Percentiles rank a stretch among this genome's conserved stretches.
Conservation (phyloP, 2,797 vertebrate species). For the Florisuga fusca region DNA sequence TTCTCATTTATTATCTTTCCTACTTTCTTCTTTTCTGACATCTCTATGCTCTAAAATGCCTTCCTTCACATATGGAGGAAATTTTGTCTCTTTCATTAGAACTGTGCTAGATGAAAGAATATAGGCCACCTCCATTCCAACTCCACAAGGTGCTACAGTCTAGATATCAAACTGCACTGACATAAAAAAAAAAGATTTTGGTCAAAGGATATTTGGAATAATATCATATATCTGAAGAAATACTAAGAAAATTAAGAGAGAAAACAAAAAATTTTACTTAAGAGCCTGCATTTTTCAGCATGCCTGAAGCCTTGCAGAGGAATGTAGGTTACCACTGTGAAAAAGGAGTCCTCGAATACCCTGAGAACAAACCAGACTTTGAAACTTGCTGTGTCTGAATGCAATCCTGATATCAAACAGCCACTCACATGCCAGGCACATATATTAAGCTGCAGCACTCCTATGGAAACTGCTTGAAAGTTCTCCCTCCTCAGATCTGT, state of each 20-base stretch:
- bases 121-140: neutral
- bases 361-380: conserved; percentile 3
- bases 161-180: neutral
- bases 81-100: neutral
- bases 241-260: neutral
- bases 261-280: conserved; percentile 1
- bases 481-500: neutral
- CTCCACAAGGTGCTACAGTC: neutral
- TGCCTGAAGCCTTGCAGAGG: neutral
- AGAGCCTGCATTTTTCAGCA: neutral
- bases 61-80: neutral
- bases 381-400: neutral
- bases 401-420: neutral
- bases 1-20: neutral
- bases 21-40: neutral
- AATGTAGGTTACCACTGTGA: neutral
- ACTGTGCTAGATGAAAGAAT: neutral
- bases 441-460: neutral
- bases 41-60: neutral
- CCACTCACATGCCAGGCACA: neutral
- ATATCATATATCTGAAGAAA: neutral
- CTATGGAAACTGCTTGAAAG: conserved; percentile 3
- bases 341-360: neutral
- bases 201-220: neutral
- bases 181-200: neutral